A percentile compares a stretch with the other conserved stretches of the same genome.
phyloP scores from a whole-genome alignment of 2,797 vertebrate genomes.

The Cottoperca gobio region DNA sequence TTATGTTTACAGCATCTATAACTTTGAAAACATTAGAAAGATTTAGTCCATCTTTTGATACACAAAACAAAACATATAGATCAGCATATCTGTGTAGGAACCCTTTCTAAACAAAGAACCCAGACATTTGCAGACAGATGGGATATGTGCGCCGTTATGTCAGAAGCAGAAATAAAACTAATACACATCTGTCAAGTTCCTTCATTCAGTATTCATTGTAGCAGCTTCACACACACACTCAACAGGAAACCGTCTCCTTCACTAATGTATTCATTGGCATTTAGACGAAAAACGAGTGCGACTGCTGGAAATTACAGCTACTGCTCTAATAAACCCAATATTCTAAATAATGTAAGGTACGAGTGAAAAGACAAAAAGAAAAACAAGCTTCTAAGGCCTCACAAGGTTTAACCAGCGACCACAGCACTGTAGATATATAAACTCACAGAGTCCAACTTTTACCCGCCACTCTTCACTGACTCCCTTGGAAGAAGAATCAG shows the following conservation, averaged over 20 bases:
- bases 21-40: not conserved
- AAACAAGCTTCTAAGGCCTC: slow-evolving; percentile 79
- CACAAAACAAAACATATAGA: slow-evolving; percentile 1
- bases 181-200: slow-evolving; percentile 23
- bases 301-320: slow-evolving; percentile 36
- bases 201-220: slow-evolving; percentile 26
- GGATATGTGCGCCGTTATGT: slow-evolving; percentile 5
- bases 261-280: slow-evolving; percentile 33
- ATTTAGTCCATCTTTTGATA: not conserved
- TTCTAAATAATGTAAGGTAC: slow-evolving; percentile 41
- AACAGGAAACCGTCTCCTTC: slow-evolving; percentile 7
- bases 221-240: slow-evolving; percentile 49
- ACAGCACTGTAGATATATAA: slow-evolving; percentile 69
- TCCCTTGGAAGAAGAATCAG: slow-evolving; percentile 56
- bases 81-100: slow-evolving; percentile 9
- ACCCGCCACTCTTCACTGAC: slow-evolving; percentile 34
- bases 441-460: slow-evolving; percentile 80
- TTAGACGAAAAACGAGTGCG: slow-evolving; percentile 4
- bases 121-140: slow-evolving; percentile 18
- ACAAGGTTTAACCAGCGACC: slow-evolving; percentile 73
- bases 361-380: slow-evolving; percentile 32
- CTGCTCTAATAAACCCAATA: slow-evolving; percentile 8
- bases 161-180: slow-evolving; percentile 3
- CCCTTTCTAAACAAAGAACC: not conserved
- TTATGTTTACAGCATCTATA: not conserved